Base-by-base conservation (phyloP, 2,113 vertebrate species). In the Lutjanus erythropterus region DNA sequence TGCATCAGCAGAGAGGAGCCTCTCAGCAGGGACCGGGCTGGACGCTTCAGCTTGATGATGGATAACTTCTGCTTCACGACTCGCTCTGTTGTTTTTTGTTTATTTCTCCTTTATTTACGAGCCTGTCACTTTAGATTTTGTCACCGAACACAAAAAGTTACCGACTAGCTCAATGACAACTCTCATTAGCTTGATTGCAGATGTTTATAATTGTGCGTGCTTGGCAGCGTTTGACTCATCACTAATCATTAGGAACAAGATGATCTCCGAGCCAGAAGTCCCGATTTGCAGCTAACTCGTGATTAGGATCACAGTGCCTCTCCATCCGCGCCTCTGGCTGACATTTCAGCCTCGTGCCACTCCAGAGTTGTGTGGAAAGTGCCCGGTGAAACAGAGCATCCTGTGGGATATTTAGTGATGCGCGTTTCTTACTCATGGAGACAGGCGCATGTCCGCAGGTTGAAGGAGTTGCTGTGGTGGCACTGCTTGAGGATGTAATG, bases 11-110 rank as follows among this genome's bases (percentile, higher is more conserved):
- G 87, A 89, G 85, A 87, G 75, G 73, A 87, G 72, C 80, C 58
- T 78, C 88, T 91, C 91, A 86, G 83, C 86, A 44, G 88, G 82
- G 82, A 85, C 75, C 66, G 2, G 67, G 58, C 83, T 80, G 88
- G 88, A 90, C 84, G 68, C 83, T 80, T 88, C 86, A 56, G 78
- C 71, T 65, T 3, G 55, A 84, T 83, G 88, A 91, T 88, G 81
- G 86, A 88, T 90, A 85, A 86, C 89, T 89, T 84, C 83, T 86
- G 82, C 71, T 73, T 78, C 65, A 23, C 64, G 31, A 50, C 64
- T 78, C 60, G 35, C 62, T 82, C 39, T 68, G 60, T 71, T 79
- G 68, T 78, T 79, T 21, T 81, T 72, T 58, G 29, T 88, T 84
- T 61, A 31, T 83, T 72, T 23, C 71, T 68, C 60, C 41, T 75